Evolutionary conservation across 2,113 vertebrate genomes (phyloP).

Genomic region (Paracyprichromis sp.): DNA sequence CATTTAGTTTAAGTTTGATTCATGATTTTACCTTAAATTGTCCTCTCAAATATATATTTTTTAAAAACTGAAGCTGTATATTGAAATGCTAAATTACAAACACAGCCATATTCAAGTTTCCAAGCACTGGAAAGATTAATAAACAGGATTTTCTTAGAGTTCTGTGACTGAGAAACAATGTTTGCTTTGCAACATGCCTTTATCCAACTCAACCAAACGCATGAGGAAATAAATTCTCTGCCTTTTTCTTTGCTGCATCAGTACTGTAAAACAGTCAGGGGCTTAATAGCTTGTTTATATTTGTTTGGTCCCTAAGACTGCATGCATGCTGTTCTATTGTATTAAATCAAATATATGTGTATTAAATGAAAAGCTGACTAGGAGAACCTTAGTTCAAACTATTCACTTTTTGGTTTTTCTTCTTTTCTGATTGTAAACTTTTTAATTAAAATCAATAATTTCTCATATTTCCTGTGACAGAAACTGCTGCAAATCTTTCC

Average conservation of each 20-base stretch:
- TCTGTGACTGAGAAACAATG: background rate
- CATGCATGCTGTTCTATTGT: background rate
- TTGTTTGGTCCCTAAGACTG: rapidly evolving
- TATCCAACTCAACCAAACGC: background rate
- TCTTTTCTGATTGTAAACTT: background rate
- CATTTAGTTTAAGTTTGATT: background rate
- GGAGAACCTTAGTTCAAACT: background rate
- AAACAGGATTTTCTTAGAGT: background rate
- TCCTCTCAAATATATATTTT: background rate
- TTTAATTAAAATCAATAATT: background rate
- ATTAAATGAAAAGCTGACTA: background rate
- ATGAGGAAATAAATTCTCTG: background rate
- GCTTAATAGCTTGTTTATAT: background rate
- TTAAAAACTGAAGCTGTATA: background rate
- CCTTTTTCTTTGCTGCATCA: background rate
- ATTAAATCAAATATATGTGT: background rate
- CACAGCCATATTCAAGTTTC: background rate
- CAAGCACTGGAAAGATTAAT: background rate
- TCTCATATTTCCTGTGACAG: background rate
- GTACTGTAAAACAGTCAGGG: background rate
- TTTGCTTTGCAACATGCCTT: background rate
- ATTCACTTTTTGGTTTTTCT: background rate
- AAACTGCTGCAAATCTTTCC: background rate
- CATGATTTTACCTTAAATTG: background rate
- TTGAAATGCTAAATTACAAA: background rate